These are phyloP conservation scores for Adelosebastes latens DNA, from an alignment of 2,797 vertebrate species.

Conservation along the genomic window DNA sequence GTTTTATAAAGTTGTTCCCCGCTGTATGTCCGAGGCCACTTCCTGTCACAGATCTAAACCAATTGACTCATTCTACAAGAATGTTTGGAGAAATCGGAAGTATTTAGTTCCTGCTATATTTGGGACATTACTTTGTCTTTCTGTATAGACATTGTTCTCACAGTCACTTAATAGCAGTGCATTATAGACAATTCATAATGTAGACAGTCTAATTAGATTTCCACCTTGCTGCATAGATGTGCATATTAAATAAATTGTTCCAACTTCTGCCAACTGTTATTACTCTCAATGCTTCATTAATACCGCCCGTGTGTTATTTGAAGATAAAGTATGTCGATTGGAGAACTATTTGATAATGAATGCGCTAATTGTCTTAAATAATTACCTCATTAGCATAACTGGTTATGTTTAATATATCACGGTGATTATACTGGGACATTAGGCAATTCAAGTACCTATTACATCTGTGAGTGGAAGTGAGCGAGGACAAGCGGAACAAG, in stretches of 20 bases:
- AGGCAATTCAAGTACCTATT: constrained; percentile 26
- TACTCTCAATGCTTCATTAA: constrained; percentile 19
- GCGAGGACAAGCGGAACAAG: background rate
- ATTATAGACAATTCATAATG: background rate
- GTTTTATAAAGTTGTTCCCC: background rate
- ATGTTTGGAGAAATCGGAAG: background rate
- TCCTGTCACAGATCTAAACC: constrained; percentile 41
- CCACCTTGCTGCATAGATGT: background rate
- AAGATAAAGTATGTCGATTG: constrained; percentile 4
- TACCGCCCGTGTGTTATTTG: background rate
- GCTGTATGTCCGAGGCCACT: background rate
- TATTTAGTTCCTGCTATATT: constrained; percentile 1
- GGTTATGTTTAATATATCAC: constrained; percentile 16
- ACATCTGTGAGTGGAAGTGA: constrained; percentile 48
- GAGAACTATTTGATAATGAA: constrained; percentile 27
- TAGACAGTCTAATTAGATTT: constrained; percentile 28
- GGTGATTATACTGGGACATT: constrained; percentile 21
- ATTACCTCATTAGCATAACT: constrained; percentile 26
- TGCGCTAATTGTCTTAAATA: constrained; percentile 33
- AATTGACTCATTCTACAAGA: background rate
- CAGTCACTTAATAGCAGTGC: background rate
- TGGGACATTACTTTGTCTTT: background rate
- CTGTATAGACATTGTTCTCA: background rate
- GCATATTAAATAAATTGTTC: constrained; percentile 13
- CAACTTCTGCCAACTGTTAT: background rate